Conservation (phyloP, 2,888 invertebrate genomes). For the Acrobeloides nanus region DNA sequence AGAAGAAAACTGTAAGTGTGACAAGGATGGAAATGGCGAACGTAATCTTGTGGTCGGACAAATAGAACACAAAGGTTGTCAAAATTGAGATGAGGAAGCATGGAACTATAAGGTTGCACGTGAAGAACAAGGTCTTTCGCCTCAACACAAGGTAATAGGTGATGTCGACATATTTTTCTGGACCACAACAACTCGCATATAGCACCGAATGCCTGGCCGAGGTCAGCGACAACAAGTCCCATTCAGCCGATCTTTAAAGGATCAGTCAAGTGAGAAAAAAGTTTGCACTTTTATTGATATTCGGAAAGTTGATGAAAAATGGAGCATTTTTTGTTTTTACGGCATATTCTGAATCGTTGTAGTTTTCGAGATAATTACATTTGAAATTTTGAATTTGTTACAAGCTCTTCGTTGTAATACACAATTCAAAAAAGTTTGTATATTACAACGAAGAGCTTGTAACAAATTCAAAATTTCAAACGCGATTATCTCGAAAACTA, state of each 20-base stretch:
- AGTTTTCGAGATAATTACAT: no score
- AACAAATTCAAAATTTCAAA: no score
- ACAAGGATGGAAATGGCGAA: conserved; percentile 54
- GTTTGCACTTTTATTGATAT: no score
- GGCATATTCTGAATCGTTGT: no score
- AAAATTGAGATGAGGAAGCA: conserved; percentile 53
- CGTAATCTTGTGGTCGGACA: conserved; percentile 54
- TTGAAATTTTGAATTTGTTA: no score
- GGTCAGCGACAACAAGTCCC: conserved; percentile 50
- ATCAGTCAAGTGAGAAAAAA: neutral
- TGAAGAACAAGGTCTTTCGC: conserved; percentile 51
- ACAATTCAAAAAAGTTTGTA: no score
- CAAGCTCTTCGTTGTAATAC: no score
- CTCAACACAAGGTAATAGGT: conserved; percentile 51
- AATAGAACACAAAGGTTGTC: conserved; percentile 53
- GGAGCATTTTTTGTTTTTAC: no score
- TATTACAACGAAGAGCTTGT: no score
- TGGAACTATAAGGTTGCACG: conserved; percentile 52
- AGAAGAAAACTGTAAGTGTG: conserved; percentile 53
- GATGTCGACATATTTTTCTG: conserved; percentile 49
- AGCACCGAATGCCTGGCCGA: conserved; percentile 49
- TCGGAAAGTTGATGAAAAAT: no score
- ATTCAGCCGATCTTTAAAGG: conserved; percentile 49
- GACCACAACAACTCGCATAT: conserved; percentile 52
- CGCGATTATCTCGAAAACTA: no score